A percentile compares a stretch with the other conserved stretches of the same genome.
Conservation (phyloP, 2,797 vertebrate genomes). For the Micropoecilia bifurca region DNA sequence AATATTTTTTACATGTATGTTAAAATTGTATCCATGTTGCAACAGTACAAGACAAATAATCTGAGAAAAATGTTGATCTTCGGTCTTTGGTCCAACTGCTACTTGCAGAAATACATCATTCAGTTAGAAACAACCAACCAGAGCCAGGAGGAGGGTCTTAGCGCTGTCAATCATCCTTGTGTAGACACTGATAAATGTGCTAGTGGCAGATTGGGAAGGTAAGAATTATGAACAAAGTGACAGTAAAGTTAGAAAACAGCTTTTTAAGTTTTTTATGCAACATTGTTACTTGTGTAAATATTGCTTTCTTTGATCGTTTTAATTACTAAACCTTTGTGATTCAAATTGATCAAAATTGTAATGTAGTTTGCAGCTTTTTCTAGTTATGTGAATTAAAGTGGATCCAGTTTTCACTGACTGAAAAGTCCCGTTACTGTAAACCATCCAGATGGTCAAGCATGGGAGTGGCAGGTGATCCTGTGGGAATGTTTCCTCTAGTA, state of each 20-base stretch:
- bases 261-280: neutral
- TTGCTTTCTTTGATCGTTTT: neutral
- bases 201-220: neutral
- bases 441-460: neutral
- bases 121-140: too few species aligned
- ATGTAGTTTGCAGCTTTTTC: neutral
- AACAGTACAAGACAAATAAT: too few species aligned
- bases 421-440: neutral
- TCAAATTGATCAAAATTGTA: neutral
- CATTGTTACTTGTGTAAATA: neutral
- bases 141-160: too few species aligned
- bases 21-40: too few species aligned
- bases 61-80: too few species aligned
- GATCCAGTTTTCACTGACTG: neutral
- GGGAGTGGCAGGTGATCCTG: neutral
- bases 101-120: too few species aligned
- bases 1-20: too few species aligned
- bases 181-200: neutral
- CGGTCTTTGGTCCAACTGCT: too few species aligned
- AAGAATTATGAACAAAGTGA: neutral
- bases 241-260: neutral
- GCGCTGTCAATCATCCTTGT: neutral
- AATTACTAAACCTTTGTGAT: constrained; percentile 9
- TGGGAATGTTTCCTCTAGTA: neutral
- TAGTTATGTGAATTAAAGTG: neutral